These are phyloP conservation scores for Caprella mutica DNA, from an alignment of 2,888 invertebrate species.

Conservation along the genomic window DNA sequence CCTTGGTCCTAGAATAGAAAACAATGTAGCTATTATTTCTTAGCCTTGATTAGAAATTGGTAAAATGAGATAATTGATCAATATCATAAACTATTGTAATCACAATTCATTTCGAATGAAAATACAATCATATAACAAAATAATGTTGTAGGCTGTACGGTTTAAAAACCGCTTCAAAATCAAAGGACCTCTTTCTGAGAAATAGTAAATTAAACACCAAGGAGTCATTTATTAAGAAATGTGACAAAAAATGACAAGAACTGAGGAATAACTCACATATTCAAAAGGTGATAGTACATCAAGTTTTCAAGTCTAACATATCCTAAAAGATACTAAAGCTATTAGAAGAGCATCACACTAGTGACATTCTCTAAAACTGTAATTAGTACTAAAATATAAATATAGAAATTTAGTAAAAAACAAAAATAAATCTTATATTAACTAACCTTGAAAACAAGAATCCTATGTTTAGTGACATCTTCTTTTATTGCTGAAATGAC, in stretches of 20 bases:
- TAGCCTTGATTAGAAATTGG: neutral
- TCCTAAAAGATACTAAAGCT: too few relatives aligned
- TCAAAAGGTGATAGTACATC: too few relatives aligned
- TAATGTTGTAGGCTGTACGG: too few relatives aligned
- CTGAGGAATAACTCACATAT: too few relatives aligned
- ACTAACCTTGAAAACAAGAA: constrained; percentile 26
- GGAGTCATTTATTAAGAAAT: too few relatives aligned
- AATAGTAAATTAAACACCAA: too few relatives aligned
- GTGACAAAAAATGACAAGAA: too few relatives aligned
- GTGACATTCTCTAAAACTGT: too few relatives aligned
- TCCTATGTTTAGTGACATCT: constrained; percentile 25
- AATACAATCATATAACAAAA: neutral
- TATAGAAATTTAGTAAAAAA: neutral
- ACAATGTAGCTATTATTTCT: neutral
- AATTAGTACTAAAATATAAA: neutral
- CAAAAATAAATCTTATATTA: neutral
- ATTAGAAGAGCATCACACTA: too few relatives aligned
- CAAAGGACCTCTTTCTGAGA: too few relatives aligned
- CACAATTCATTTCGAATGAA: neutral
- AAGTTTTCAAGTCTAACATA: too few relatives aligned
- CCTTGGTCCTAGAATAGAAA: constrained; percentile 24
- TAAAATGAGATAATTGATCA: neutral
- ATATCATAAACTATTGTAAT: neutral
- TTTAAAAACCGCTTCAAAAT: too few relatives aligned
- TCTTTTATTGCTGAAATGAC: constrained; percentile 22